These are phyloP conservation scores for Stichodactyla helianthus DNA, from an alignment of 64 coral and sea anemone species.

Conservation along the genomic window DNA sequence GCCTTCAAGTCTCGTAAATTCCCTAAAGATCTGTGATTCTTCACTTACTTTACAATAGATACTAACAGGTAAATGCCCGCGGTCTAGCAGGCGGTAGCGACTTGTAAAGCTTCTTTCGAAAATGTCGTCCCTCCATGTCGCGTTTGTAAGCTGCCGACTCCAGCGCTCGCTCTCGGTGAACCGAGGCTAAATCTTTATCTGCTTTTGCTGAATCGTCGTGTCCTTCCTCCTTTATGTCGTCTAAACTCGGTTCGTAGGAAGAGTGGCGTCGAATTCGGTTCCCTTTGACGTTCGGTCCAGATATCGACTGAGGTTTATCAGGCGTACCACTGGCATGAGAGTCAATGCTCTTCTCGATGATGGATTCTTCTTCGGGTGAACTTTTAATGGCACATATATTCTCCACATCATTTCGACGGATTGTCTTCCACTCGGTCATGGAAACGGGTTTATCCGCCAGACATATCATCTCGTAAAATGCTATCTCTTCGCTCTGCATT, in stretches of 20 bases:
- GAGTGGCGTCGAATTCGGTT: slow-evolving; percentile 38
- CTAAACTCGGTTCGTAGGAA: slow-evolving; percentile 56
- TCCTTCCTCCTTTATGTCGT: slow-evolving; percentile 59
- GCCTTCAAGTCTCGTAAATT: not conserved
- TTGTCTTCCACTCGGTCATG: slow-evolving; percentile 51
- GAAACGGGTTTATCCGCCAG: slow-evolving; percentile 50
- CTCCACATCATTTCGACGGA: slow-evolving; percentile 36
- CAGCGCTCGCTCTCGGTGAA: slow-evolving; percentile 40
- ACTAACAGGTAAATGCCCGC: not conserved
- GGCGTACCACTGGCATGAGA: not conserved
- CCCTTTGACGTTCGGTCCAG: not conserved
- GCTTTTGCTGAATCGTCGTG: not conserved
- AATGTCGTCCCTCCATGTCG: slow-evolving; percentile 33
- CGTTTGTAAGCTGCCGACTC: slow-evolving; percentile 27
- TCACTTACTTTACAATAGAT: not conserved
- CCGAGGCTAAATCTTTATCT: slow-evolving; percentile 33
- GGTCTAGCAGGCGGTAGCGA: not conserved
- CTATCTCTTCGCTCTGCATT: not conserved
- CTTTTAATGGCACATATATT: slow-evolving; percentile 39
- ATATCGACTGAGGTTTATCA: slow-evolving; percentile 7
- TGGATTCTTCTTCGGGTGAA: slow-evolving; percentile 39
- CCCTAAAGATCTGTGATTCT: not conserved
- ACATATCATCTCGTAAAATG: slow-evolving; percentile 32
- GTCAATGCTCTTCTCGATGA: slow-evolving; percentile 57
- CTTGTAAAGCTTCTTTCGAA: slow-evolving; percentile 25